A percentile compares a stretch with the other conserved stretches of the same genome.
phyloP scores from a whole-genome alignment of 2,113 vertebrate species.

The Pygathrix nemaeus region DNA sequence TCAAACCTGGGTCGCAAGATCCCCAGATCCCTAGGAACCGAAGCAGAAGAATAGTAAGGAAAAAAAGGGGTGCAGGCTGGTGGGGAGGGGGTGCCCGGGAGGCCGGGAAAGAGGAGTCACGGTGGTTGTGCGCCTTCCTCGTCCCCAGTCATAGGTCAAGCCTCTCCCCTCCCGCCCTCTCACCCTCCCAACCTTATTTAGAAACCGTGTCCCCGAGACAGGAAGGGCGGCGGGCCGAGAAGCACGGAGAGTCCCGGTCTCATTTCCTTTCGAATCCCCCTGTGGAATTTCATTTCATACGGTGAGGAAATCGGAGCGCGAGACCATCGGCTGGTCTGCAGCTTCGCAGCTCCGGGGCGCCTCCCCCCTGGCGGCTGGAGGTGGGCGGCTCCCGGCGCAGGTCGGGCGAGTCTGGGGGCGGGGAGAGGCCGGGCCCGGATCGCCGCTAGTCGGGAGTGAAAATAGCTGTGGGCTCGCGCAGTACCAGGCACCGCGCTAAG shows the following conservation, averaged over 20 bases:
- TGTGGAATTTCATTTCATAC: constrained; percentile 77
- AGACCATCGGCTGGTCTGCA: constrained; percentile 16
- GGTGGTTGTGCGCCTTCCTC: not conserved
- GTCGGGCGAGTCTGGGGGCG: not conserved
- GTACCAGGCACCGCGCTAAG: constrained; percentile 48
- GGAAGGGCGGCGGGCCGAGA: constrained; percentile 81
- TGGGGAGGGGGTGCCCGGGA: not conserved
- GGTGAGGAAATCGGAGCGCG: constrained; percentile 75
- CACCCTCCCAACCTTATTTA: constrained; percentile 78
- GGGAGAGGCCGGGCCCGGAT: not conserved
- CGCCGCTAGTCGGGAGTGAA: not conserved
- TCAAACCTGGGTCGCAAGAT: not conserved
- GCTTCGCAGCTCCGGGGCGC: constrained; percentile 49
- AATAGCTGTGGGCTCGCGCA: not conserved
- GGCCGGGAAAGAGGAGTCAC: not conserved
- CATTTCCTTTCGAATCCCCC: constrained; percentile 79
- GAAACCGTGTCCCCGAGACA: constrained; percentile 78
- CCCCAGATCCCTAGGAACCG: not conserved
- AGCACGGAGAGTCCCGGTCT: constrained; percentile 80
- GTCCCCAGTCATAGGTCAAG: constrained; percentile 44
- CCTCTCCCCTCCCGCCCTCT: constrained; percentile 61
- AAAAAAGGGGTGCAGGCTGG: not conserved
- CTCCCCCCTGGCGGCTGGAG: constrained; percentile 40
- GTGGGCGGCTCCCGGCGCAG: not conserved
- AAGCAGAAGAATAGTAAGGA: not conserved